Base-by-base conservation (phyloP, 2,888 invertebrate species). In the Patella caerulea region DNA sequence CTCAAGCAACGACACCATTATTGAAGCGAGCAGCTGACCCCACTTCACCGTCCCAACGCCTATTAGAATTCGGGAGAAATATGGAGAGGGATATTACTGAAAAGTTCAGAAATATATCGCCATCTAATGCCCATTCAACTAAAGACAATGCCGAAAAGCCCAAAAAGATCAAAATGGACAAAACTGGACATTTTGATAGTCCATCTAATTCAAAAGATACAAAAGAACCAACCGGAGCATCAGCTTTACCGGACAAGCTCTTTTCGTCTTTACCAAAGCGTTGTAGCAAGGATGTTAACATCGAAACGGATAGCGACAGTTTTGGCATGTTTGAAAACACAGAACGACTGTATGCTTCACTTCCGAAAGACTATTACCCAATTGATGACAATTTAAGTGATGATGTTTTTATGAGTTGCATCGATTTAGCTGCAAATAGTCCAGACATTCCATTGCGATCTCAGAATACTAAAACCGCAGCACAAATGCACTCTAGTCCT, bases 1-100 rank as follows among this genome's bases (percentile, higher is more conserved):
- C 82, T 17, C 77, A 81, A 11, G 73, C 80, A 29, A 77, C 78
- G 52, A 81, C 81, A 3, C 82, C 82, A 29, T 75, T 79, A 53
- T 73, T 81, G 55, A 72, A 78, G 14, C 72, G 82, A 19, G 77
- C 69, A n/a, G 59, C 72, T 3, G 72, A 75, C 2, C 53, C 71
- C 2, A 74, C 76, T 24, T 74, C 78, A 11, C 19, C 70, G 34
- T 56, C 78, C 52, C 69, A 82, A 76, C 76, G 79, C 65, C 76
- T 82, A 55, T 79, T 81, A 70, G 82, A 83, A 59, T 69, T 83
- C 56, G 82, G 81, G 24, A 69, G 79, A 19, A 78, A 76, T n/a
- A 81, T 82, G 24, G 82, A 83, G 45, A 75, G 77, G 52, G 81
- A 80, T 14, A 79, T 83, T 59, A 71, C 77, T 17, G 81, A 83